Evolutionary conservation across 2,113 vertebrate species (phyloP).

Genomic region (Galbula dea): DNA sequence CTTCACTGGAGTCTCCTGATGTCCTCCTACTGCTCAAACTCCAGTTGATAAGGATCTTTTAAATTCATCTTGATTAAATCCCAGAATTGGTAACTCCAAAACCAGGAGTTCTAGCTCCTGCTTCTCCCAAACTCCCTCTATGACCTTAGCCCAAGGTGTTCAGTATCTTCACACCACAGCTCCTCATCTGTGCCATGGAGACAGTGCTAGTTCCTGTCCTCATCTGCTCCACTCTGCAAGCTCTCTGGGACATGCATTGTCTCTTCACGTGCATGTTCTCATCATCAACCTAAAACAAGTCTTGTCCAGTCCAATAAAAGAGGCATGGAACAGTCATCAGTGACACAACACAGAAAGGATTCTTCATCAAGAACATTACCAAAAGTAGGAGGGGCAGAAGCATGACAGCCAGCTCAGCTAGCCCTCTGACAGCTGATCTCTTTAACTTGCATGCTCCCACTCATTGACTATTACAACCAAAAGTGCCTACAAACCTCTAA

Average conservation of each 20-base stretch:
- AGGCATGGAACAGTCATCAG: neutral
- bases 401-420: neutral
- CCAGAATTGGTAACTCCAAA: neutral
- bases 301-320: neutral
- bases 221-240: neutral
- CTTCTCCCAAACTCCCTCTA: neutral
- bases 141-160: neutral
- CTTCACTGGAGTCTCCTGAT: neutral
- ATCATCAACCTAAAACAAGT: neutral
- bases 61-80: neutral
- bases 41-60: neutral
- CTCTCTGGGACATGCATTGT: neutral
- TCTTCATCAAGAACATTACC: slow-evolving; percentile 38
- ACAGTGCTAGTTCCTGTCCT: neutral
- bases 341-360: slow-evolving; percentile 32
- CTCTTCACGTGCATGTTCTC: neutral
- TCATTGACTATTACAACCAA: neutral
- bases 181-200: neutral
- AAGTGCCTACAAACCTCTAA: neutral
- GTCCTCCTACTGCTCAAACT: neutral
- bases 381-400: neutral
- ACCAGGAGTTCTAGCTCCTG: neutral
- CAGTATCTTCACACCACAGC: neutral
- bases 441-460: neutral
- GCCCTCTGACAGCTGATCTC: neutral